Evolutionary conservation across 2,113 vertebrate species (phyloP).

Genomic region (Hyperopisus bebe): DNA sequence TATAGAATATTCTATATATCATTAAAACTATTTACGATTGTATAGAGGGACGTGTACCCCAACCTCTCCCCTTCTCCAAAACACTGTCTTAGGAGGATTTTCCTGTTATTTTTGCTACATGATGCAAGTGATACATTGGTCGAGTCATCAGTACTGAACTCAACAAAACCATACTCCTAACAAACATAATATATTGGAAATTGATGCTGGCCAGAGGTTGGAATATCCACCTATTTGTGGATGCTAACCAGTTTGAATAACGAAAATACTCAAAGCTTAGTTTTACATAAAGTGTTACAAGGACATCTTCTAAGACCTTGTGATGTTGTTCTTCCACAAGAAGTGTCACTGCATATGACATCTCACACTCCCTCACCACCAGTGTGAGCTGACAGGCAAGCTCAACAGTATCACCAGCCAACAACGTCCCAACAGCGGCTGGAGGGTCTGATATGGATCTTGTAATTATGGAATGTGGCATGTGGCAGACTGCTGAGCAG

Average conservation of each 20-base stretch:
- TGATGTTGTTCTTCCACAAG: neutral
- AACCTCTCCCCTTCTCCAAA: neutral
- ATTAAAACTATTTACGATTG: neutral
- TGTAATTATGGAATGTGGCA: neutral
- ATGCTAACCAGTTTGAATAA: neutral
- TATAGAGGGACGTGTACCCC: neutral
- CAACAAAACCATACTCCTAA: neutral
- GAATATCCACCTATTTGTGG: neutral
- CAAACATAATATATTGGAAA: neutral
- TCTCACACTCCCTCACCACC: neutral
- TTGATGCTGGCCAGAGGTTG: neutral
- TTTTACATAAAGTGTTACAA: neutral
- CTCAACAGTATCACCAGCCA: neutral
- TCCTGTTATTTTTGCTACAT: neutral
- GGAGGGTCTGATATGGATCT: neutral
- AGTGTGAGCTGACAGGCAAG: neutral
- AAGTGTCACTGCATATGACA: neutral
- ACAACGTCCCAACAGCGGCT: neutral
- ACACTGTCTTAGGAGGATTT: neutral
- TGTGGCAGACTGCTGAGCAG: neutral
- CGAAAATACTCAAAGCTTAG: neutral
- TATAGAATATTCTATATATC: neutral
- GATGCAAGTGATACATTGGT: neutral
- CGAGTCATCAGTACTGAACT: neutral
- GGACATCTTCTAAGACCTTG: neutral